These are phyloP conservation scores for Eristalinus sepulchralis DNA, from an alignment of 2,888 invertebrate species.

Conservation along the genomic window DNA sequence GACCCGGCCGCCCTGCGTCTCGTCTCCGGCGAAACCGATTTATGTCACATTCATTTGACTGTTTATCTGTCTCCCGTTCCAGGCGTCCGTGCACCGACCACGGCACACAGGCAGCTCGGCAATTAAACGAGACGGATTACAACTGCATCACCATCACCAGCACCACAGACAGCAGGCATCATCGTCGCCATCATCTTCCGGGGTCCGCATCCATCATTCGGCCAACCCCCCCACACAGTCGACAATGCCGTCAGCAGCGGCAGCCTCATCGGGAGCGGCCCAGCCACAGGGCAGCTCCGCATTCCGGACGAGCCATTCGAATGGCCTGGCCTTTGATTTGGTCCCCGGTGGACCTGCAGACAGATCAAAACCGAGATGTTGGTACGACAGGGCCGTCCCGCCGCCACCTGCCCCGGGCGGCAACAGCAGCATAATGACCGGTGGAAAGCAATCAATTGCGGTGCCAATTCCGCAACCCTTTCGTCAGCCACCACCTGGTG, in stretches of 20 bases:
- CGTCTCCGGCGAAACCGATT: slow-evolving; percentile 20
- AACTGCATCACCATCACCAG: slow-evolving; percentile 68
- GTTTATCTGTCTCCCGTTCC: slow-evolving; percentile 42
- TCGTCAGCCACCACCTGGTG: slow-evolving; percentile 60
- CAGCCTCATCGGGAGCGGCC: background rate
- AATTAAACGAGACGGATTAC: slow-evolving; percentile 74
- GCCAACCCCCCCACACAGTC: slow-evolving; percentile 27
- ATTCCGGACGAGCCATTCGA: slow-evolving; percentile 53
- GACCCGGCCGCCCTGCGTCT: slow-evolving; percentile 6
- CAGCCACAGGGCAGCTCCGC: slow-evolving; percentile 52
- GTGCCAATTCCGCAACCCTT: slow-evolving; percentile 73
- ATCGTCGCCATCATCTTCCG: slow-evolving; percentile 45
- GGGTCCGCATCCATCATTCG: slow-evolving; percentile 49
- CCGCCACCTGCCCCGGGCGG: slow-evolving; percentile 11
- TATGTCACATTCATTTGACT: slow-evolving; percentile 47
- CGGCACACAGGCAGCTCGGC: slow-evolving; percentile 75
- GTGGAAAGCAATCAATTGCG: slow-evolving; percentile 74
- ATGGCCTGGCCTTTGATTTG: slow-evolving; percentile 60
- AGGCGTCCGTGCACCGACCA: slow-evolving; percentile 77
- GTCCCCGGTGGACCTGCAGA: slow-evolving; percentile 37
- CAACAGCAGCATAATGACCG: slow-evolving; percentile 56
- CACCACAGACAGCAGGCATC: slow-evolving; percentile 55
- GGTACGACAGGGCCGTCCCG: slow-evolving; percentile 43
- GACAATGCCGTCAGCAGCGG: slow-evolving; percentile 17
- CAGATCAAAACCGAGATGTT: slow-evolving; percentile 57